phyloP scores from a whole-genome alignment of 2,113 vertebrate genomes.

The Myocastor coypus region DNA sequence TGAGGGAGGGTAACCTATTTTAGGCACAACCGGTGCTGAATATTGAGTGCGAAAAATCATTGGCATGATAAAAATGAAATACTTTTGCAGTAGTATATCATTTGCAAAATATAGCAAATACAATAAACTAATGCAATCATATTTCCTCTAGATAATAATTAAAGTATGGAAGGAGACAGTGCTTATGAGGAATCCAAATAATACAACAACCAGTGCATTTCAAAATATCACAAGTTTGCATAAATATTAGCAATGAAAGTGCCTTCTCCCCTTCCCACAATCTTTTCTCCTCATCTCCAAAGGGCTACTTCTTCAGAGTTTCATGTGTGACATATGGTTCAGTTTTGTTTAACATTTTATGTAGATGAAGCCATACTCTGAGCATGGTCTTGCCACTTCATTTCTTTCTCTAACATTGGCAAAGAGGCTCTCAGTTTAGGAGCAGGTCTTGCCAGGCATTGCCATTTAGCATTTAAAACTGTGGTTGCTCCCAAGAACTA shows the following conservation, averaged over 20 bases:
- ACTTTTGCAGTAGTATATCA: not conserved
- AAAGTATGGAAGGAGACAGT: constrained; percentile 14
- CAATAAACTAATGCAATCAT: not conserved
- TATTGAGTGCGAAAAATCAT: not conserved
- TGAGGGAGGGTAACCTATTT: not conserved
- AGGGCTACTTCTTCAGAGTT: not conserved
- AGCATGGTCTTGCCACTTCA: not conserved
- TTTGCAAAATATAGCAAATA: not conserved
- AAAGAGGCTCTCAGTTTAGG: not conserved
- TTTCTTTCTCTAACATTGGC: not conserved
- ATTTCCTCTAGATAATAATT: constrained; percentile 43
- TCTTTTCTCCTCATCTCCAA: not conserved
- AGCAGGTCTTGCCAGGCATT: not conserved
- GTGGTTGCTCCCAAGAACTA: not conserved
- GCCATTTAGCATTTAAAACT: not conserved
- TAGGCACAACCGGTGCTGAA: not conserved
- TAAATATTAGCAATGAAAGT: not conserved
- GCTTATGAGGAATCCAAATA: not conserved
- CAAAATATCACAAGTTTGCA: not conserved
- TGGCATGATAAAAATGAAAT: not conserved
- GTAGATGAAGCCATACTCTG: not conserved
- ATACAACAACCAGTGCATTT: not conserved
- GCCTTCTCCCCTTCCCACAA: not conserved
- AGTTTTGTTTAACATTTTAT: not conserved
- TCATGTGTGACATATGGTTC: not conserved